phyloP scores from a whole-genome alignment of 2,113 vertebrate genomes.

The Neotoma lepida region DNA sequence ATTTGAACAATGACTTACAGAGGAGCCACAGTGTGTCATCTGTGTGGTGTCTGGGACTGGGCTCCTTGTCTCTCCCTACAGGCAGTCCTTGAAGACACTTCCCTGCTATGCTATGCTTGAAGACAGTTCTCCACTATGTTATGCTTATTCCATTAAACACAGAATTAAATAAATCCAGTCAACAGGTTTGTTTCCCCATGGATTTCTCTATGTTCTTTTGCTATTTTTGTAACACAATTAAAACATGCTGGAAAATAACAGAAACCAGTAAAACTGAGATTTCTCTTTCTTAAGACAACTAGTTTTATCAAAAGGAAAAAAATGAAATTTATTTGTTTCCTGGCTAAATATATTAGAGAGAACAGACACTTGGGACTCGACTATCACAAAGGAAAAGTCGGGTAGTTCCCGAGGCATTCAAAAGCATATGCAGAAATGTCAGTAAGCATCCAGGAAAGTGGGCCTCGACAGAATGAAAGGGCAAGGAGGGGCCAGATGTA shows the following conservation, averaged over 20 bases:
- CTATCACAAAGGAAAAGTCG: slow-evolving; percentile 23
- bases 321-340: slow-evolving; percentile 9
- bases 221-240: slow-evolving; percentile 8
- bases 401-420: slow-evolving; percentile 29
- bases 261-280: slow-evolving; percentile 26
- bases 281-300: slow-evolving; percentile 34
- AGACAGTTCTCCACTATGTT: background rate
- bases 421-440: slow-evolving; percentile 56
- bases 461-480: background rate
- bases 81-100: background rate
- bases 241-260: background rate
- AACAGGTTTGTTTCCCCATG: background rate
- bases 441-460: background rate
- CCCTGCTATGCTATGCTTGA: background rate
- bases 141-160: background rate
- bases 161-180: background rate
- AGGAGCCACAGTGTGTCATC: background rate
- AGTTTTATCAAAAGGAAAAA: slow-evolving; percentile 6
- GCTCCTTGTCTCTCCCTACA: background rate
- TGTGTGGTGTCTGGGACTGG: background rate
- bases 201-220: slow-evolving; percentile 15
- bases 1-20: background rate
- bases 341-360: slow-evolving; percentile 23
- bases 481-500: background rate
- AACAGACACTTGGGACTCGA: background rate